These are phyloP conservation scores for Trichechus manatus DNA, from an alignment of 2,113 vertebrate genomes.

Conservation along the genomic window DNA sequence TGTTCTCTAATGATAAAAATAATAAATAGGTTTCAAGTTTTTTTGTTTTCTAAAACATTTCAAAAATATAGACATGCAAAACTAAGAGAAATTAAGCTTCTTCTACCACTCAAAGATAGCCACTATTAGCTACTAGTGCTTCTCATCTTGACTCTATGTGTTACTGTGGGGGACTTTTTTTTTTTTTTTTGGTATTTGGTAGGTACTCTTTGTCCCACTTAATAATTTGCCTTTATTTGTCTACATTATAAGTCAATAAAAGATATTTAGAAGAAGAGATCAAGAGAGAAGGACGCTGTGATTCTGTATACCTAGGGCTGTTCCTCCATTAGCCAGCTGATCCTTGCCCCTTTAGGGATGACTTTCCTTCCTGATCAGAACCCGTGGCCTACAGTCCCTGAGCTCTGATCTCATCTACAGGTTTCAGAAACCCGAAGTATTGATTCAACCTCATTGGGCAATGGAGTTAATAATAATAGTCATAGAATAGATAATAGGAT, in stretches of 20 bases:
- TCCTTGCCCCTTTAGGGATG: accelerated
- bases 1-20: background rate
- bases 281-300: background rate
- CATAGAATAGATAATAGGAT: background rate
- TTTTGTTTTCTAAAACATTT: background rate
- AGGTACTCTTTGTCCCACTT: background rate
- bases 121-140: accelerated
- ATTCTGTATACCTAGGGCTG: background rate
- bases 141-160: background rate
- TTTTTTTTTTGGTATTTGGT: background rate
- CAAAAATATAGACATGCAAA: background rate
- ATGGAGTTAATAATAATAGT: background rate
- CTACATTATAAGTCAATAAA: background rate
- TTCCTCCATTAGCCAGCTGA: background rate
- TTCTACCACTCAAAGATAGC: background rate
- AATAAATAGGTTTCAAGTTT: background rate
- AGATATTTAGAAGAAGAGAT: background rate
- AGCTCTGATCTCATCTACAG: background rate
- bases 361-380: background rate
- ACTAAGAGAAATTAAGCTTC: constrained; percentile 10
- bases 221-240: constrained; percentile 39
- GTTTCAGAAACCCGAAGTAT: background rate
- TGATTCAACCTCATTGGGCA: background rate
- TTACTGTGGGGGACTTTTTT: background rate
- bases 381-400: background rate